phyloP scores from a whole-genome alignment of 2,888 invertebrate species.

The Acutogordius australiensis region DNA sequence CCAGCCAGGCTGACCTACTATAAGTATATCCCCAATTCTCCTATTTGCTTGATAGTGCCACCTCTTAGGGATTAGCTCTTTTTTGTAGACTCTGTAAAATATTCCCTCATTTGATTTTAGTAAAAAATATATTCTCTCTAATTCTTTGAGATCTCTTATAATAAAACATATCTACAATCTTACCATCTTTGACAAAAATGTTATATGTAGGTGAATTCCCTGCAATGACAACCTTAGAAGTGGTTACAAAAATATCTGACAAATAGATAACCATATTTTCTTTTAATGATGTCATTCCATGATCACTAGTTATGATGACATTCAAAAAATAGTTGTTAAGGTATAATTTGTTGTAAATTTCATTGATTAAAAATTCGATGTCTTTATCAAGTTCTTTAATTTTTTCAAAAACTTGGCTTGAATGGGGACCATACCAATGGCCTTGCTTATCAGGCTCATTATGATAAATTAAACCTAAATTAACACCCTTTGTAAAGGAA shows the following conservation, averaged over 20 bases:
- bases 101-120: too few relatives aligned
- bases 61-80: neutral
- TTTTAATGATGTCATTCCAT: conserved; percentile 33
- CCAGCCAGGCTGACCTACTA: neutral
- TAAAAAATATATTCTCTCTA: too few relatives aligned
- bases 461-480: conserved; percentile 38
- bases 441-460: conserved; percentile 38
- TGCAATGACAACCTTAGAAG: too few relatives aligned
- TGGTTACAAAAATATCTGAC: too few relatives aligned
- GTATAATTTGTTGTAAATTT: conserved; percentile 29
- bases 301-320: conserved; percentile 40
- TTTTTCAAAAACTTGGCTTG: conserved; percentile 19
- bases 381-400: conserved; percentile 26
- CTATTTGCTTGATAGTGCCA: neutral
- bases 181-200: too few relatives aligned
- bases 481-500: conserved; percentile 34
- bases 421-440: conserved; percentile 33
- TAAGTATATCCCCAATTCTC: neutral
- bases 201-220: too few relatives aligned
- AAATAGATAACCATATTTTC: conserved; percentile 14
- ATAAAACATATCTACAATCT: too few relatives aligned
- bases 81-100: neutral
- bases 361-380: conserved; percentile 30
- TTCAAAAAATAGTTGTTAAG: conserved; percentile 30
- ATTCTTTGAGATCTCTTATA: too few relatives aligned